A percentile compares a stretch with the other conserved stretches of the same genome.
These are phyloP conservation scores for Meloe dianella DNA, from an alignment of 2,888 invertebrate genomes.

Conservation along the genomic window DNA sequence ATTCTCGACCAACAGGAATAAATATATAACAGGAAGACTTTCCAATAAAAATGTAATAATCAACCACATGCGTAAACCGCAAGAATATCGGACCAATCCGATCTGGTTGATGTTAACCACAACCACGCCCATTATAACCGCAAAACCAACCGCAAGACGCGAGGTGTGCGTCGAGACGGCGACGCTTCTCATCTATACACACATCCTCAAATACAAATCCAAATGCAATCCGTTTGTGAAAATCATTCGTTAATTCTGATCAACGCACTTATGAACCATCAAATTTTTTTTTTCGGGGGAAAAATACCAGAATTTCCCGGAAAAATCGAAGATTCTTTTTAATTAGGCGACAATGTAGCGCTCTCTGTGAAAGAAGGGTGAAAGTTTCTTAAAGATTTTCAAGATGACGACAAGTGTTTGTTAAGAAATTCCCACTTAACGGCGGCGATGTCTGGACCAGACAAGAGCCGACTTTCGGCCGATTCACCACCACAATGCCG, in stretches of 20 bases:
- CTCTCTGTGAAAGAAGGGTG: slow-evolving; percentile 51
- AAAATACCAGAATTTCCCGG: neutral
- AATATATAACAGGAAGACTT: slow-evolving; percentile 39
- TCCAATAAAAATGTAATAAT: slow-evolving; percentile 60
- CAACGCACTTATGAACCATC: no score
- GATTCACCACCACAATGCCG: neutral
- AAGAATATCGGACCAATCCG: slow-evolving; percentile 65
- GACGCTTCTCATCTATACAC: slow-evolving; percentile 18
- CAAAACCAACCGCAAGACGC: slow-evolving; percentile 65
- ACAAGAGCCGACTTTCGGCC: slow-evolving; percentile 16
- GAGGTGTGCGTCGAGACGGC: slow-evolving; percentile 58
- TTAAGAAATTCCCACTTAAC: slow-evolving; percentile 37
- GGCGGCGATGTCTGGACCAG: slow-evolving; percentile 18
- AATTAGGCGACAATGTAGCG: slow-evolving; percentile 43
- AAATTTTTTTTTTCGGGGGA: neutral
- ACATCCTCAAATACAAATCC: neutral
- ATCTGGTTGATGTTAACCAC: slow-evolving; percentile 65
- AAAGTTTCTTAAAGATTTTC: slow-evolving; percentile 53
- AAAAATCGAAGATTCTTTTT: slow-evolving; percentile 17
- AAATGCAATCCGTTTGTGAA: slow-evolving; percentile 11
- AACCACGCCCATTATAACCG: slow-evolving; percentile 69
- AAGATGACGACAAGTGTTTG: slow-evolving; percentile 39
- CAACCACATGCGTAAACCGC: slow-evolving; percentile 65
- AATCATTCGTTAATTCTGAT: neutral
- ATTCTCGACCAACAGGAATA: slow-evolving; percentile 1